phyloP scores from a whole-genome alignment of 2,113 vertebrate species.

The Hyaena hyaena region DNA sequence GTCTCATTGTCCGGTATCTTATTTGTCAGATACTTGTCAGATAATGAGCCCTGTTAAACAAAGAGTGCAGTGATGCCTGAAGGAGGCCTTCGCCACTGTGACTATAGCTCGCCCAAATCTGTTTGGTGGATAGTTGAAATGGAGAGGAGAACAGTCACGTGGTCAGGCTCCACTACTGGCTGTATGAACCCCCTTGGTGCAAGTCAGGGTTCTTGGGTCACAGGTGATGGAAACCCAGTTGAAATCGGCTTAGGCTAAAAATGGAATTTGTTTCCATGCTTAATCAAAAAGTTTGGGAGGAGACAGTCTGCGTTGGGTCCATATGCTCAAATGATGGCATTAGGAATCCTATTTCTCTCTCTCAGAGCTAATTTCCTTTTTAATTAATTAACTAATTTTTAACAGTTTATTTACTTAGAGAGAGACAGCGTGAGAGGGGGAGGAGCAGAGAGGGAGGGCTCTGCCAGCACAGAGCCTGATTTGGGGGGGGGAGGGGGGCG shows the following conservation, averaged over 20 bases:
- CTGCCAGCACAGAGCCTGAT: too few relatives aligned
- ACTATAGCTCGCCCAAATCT: background rate
- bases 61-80: background rate
- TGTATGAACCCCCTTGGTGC: background rate
- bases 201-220: background rate
- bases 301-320: background rate
- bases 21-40: background rate
- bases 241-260: background rate
- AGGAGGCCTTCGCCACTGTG: too few relatives aligned
- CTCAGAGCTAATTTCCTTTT: background rate
- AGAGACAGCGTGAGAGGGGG: too few relatives aligned
- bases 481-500: too few relatives aligned
- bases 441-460: too few relatives aligned
- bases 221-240: background rate
- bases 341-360: background rate
- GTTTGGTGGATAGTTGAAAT: background rate
- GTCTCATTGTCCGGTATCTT: background rate
- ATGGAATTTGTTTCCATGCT: background rate
- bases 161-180: background rate
- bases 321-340: background rate
- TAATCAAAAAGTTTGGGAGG: background rate
- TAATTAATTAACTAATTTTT: background rate
- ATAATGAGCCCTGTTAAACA: background rate
- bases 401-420: background rate
- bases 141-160: accelerated